phyloP scores from a whole-genome alignment of 2,113 vertebrate species.

The Papio anubis region DNA sequence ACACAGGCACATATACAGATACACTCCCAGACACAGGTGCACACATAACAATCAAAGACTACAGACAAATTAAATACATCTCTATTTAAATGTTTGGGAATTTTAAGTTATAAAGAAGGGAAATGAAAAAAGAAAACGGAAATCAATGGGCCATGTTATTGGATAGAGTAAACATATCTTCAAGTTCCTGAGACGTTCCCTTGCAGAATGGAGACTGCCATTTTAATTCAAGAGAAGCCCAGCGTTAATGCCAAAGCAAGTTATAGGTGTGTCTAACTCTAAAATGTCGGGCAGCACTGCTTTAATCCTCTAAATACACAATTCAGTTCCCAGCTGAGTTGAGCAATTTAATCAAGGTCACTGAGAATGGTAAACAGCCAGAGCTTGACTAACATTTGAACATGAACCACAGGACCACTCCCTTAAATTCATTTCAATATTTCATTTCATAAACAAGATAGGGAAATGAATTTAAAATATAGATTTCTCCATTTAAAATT shows the following conservation, averaged over 20 bases:
- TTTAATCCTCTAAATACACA: slow-evolving; percentile 47
- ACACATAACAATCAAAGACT: neutral
- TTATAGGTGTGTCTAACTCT: neutral
- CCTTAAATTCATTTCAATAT: neutral
- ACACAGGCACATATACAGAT: neutral
- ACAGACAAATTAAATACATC: neutral
- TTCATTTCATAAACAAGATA: neutral
- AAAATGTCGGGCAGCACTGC: neutral
- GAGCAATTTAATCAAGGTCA: neutral
- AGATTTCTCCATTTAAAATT: neutral
- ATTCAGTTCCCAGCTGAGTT: neutral
- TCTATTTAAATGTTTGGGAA: neutral
- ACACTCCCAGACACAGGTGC: neutral
- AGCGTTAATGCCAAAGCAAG: neutral
- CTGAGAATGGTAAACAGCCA: neutral
- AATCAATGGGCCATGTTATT: neutral
- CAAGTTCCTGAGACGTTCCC: neutral
- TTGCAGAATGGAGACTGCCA: neutral
- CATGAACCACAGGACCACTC: neutral
- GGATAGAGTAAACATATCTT: neutral
- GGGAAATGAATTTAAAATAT: neutral
- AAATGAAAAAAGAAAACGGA: neutral
- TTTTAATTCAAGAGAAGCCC: neutral
- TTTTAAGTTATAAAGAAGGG: neutral
- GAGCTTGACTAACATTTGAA: neutral